A percentile compares a stretch with the other conserved stretches of the same genome.
phyloP scores from a whole-genome alignment of 2,888 invertebrate genomes.

The Phyllotreta striolata region DNA sequence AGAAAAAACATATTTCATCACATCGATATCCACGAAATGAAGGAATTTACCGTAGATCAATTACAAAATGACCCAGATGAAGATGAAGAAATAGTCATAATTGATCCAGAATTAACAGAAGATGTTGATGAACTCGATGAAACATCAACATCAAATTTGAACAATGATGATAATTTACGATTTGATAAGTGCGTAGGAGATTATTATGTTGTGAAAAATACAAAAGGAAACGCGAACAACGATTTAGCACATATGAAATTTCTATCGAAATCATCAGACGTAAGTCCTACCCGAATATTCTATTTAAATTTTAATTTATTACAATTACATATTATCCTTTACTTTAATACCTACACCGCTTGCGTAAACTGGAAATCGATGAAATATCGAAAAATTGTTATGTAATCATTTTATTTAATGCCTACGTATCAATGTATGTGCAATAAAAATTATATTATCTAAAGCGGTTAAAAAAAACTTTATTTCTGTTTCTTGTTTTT shows the following conservation, averaged over 20 bases:
- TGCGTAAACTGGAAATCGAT: too few species aligned
- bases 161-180: background rate
- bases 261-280: constrained; percentile 31
- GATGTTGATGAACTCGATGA: background rate
- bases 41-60: background rate
- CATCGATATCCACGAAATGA: background rate
- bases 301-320: too few species aligned
- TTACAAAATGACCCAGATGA: background rate
- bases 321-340: too few species aligned
- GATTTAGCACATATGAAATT: constrained; percentile 28
- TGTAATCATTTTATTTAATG: too few species aligned
- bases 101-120: background rate
- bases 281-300: constrained; percentile 15
- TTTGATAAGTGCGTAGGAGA: background rate
- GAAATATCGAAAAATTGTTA: too few species aligned
- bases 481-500: too few species aligned
- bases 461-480: too few species aligned
- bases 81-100: background rate
- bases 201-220: background rate
- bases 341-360: too few species aligned
- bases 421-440: too few species aligned
- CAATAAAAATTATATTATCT: too few species aligned
- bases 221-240: background rate
- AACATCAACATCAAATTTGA: background rate
- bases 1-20: constrained; percentile 25